Evolutionary conservation across 2,797 vertebrate genomes (phyloP), one percentile per base, ranked within the genome.

Genomic region (Oreortyx pictus): DNA sequence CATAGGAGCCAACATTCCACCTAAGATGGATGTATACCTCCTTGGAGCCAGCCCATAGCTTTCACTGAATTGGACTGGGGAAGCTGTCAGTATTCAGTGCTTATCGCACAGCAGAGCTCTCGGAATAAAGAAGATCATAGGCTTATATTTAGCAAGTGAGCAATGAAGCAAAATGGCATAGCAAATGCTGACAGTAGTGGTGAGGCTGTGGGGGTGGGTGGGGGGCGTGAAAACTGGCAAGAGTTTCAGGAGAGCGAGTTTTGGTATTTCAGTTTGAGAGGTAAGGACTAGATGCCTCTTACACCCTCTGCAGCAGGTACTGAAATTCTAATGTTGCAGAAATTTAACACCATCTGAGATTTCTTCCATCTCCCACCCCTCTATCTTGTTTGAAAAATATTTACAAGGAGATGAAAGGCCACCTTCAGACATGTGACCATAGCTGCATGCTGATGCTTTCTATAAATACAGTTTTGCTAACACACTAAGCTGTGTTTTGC

Each of bases 141-240:
- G 54, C 33, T 88, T 95, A 95, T 94, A 93, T 96, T 91, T 96
- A 96, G 94, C 56, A 77, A 96, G 71, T 90, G 82, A 96, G 95
- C 92, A 94, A 88, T 84, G 77, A 95, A 92, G 77, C 33, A 5
- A 94, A 96, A 92, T 93, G 89, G 91, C 95, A 94, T 41, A 89
- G 91, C 91, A 89, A 95, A 78, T 52, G 84, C 90, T 96, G 92
- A 93, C 31, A 11, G 85, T 82, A 76, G 61, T 90, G 91, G 91
- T 75, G 74, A 93, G 74, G 89, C 73, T 93, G 89, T 84, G 95
- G 94, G 74, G 64, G 94, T 79, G 92, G 87, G 29, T 65, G 49
- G 73, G 93, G 47, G 88, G 89, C 2, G 93, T 90, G 85, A 92
- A 92, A 96, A 74, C 86, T 92, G 92, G 90, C 91, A 96, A 84